phyloP scores from a whole-genome alignment of 1,140 invertebrate species.

The Sitobion miscanthi region DNA sequence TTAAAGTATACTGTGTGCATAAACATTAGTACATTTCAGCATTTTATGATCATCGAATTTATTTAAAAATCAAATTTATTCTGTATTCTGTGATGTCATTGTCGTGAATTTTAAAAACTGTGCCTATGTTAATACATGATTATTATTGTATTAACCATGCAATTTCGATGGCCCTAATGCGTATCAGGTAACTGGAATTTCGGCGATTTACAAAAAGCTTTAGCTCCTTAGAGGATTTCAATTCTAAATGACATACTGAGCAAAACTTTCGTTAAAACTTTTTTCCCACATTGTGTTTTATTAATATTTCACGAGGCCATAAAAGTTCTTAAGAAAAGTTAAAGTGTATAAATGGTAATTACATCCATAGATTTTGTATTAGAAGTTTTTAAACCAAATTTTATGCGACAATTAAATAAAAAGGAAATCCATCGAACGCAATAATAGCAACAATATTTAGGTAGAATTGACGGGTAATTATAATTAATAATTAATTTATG shows the following conservation, averaged over 20 bases:
- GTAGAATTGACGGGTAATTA: background rate
- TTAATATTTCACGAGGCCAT: slow-evolving; percentile 48
- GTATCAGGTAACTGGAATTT: background rate
- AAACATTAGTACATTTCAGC: slow-evolving; percentile 1
- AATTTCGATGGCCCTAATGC: background rate
- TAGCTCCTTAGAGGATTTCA: slow-evolving; percentile 8
- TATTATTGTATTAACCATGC: background rate
- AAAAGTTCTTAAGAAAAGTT: slow-evolving; percentile 48
- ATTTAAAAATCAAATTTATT: slow-evolving; percentile 11
- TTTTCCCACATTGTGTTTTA: slow-evolving; percentile 45
- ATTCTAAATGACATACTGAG: slow-evolving; percentile 35
- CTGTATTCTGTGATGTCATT: background rate
- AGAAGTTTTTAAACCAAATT: slow-evolving; percentile 13
- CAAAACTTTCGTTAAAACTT: slow-evolving; percentile 50
- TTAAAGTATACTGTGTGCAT: slow-evolving; percentile 35
- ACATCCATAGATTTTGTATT: slow-evolving; percentile 37
- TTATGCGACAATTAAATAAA: slow-evolving; percentile 16
- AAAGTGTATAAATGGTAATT: slow-evolving; percentile 32
- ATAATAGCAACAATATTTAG: background rate
- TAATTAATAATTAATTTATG: slow-evolving; percentile 4
- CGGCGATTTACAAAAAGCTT: background rate
- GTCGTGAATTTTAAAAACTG: background rate
- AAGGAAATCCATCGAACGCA: background rate
- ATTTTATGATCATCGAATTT: slow-evolving; percentile 24
- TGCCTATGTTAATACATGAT: background rate